Base-by-base conservation (phyloP, 2,888 invertebrate species). In the Tachina grossa region DNA sequence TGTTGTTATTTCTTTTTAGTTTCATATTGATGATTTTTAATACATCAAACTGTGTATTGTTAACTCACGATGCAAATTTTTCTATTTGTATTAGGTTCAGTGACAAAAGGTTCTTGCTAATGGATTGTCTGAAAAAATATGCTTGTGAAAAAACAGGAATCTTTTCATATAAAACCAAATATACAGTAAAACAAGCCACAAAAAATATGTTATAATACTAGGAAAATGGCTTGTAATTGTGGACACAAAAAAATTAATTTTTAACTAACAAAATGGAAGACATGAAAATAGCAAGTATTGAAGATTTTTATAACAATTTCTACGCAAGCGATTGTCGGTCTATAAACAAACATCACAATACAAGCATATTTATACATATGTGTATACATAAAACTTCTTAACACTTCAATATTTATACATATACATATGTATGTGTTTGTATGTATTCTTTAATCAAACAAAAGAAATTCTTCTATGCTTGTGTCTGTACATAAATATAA, bases 291-390 rank as follows among this genome's bases (percentile, higher is more conserved):
- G 13, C 53, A 55, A 43, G 55, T 13, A 65, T 59, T 49, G 16
- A 65, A 45, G 13, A 2, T 47, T 57, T 31, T 31, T 31, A 0
- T 31, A 6, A 19, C 14, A 47, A 47, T 66, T 76, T 55, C 55
- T 16, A 16, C 57, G 22, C 19, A 68, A 59, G 3, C 47, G 57
- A 76, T 47, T 76, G 55, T 19, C 57, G 19, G 77, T 68, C 39
- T 59, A 68, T 77, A 68, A 77, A 68, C 39, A 41, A 59, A 68
- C 53, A 31, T 31, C 31, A 31, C n/a, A 16, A 49, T 6, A 14
- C n/a, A 57, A 9, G 57, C 2, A 41, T 3, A 16, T 13, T n/a
- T 41, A 11, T 41, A 68, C 19, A 13, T 2, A 31, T 5, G 3
- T 11, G 51, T 39, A 11, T 51, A 31, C 19, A 55, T 55, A 41